A percentile compares a stretch with the other conserved stretches of the same genome.
These are phyloP conservation scores for Trematocara caparti DNA, from an alignment of 2,797 vertebrate species.

Conservation along the genomic window DNA sequence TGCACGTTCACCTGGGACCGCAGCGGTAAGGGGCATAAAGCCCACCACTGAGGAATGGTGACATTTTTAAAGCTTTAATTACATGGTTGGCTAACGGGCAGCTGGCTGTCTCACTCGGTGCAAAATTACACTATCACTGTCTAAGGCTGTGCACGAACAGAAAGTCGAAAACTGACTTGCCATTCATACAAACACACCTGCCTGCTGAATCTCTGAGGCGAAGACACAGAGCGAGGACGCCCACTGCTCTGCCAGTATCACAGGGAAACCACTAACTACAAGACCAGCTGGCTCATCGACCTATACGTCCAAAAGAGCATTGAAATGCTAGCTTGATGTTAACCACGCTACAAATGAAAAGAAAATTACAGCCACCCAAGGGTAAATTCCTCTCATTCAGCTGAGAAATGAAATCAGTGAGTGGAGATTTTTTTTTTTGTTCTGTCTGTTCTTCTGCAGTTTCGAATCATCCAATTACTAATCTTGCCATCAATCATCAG, in stretches of 20 bases:
- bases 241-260: constrained; percentile 8
- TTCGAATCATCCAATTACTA: constrained; percentile 56
- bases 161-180: constrained; percentile 26
- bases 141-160: constrained; percentile 57
- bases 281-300: constrained; percentile 23
- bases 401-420: constrained; percentile 39
- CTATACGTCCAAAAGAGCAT: constrained; percentile 24
- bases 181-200: constrained; percentile 29
- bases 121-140: constrained; percentile 70
- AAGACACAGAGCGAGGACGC: background rate
- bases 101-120: constrained; percentile 45
- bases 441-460: constrained; percentile 3
- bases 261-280: constrained; percentile 9
- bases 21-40: constrained; percentile 67
- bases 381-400: constrained; percentile 38
- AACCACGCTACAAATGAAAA: constrained; percentile 46
- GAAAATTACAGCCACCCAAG: constrained; percentile 51
- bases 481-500: constrained; percentile 66
- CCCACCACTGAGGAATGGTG: constrained; percentile 53
- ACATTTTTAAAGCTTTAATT: constrained; percentile 81
- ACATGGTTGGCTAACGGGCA: constrained; percentile 75
- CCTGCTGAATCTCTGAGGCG: constrained; percentile 15
- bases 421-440: background rate
- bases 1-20: constrained; percentile 48
- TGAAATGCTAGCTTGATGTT: constrained; percentile 31